phyloP scores from a whole-genome alignment of 2,797 vertebrate species.

The Phoebastria nigripes region DNA sequence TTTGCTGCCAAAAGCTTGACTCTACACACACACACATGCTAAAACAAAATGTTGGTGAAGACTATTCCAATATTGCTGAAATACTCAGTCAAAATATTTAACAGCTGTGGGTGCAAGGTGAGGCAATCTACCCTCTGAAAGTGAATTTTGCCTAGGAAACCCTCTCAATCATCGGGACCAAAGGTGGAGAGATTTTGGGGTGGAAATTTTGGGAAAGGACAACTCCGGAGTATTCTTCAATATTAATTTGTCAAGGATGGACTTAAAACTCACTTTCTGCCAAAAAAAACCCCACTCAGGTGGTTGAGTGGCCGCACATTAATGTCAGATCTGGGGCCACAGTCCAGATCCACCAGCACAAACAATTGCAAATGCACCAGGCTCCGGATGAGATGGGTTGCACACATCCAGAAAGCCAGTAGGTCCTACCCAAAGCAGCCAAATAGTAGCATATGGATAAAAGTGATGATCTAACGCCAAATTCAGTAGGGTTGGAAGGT shows the following conservation, averaged over 20 bases:
- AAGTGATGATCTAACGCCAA: not conserved
- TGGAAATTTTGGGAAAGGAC: not conserved
- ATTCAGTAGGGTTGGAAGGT: not conserved
- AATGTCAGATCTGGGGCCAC: fast-evolving
- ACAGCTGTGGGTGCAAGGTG: not conserved
- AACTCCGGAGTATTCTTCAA: not conserved
- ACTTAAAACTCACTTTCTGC: not conserved
- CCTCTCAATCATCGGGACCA: not conserved
- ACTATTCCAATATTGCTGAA: not conserved
- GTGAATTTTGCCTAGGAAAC: not conserved
- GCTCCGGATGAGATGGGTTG: not conserved
- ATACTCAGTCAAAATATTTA: not conserved
- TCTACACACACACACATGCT: not conserved
- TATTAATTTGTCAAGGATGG: not conserved
- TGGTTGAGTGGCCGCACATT: not conserved
- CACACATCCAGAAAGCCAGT: not conserved
- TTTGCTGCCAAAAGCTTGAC: not conserved
- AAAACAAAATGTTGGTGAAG: not conserved
- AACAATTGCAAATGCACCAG: not conserved
- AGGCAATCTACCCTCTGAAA: not conserved
- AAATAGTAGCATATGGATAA: not conserved
- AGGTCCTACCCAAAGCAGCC: not conserved
- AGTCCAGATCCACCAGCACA: not conserved
- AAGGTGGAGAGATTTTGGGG: not conserved
- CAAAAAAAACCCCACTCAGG: fast-evolving